Evolutionary conservation across 2,888 invertebrate genomes (phyloP), one percentile per base, ranked within the genome.

Genomic region (Watsonalla cultraria): DNA sequence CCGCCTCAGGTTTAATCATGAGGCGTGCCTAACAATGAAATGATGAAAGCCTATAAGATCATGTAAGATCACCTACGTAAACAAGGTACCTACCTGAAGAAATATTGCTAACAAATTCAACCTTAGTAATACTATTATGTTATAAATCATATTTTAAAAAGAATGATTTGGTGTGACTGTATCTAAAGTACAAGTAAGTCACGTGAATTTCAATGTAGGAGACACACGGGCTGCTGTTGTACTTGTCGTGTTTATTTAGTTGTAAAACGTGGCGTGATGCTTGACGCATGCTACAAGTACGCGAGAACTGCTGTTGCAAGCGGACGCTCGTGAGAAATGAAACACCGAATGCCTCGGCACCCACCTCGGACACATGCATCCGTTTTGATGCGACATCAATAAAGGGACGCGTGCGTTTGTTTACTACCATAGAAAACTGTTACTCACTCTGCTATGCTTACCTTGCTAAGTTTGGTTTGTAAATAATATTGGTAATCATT

Each of bases 231-330:
- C 24, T 2, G 24, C 24, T 24, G 24, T 24, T 24, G 24, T 24
- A 24, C 24, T 6, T 8, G 37, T 6, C 7, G 2, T 37, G 51
- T 53, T 56, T 54, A 49, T 53, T 50, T 49, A 53, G 46, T 52
- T 45, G 15, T 45, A 51, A 55, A 46, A 39, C 24, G 54, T 49
- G 51, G 51, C 46, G 49, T 54, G 47, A 54, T 54, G 7, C 33
- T 49, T 46, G 50, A 37, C 51, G 13, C 51, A 47, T 45, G 52
- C 5, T 35, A 11, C 24, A 49, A 39, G 45, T 37, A 47, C 45
- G 11, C 49, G 51, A 53, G 47, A 47, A 49, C 46, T 51, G 52
- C 54, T 37, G 45, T 45, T 46, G 56, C 39, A 56, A 56, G 42
- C 51, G 51, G 45, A 47, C 46, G 24, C 42, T 24, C 52, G 52